These are phyloP conservation scores for Trisateles emortualis DNA, from an alignment of 2,888 invertebrate species.

Conservation along the genomic window DNA sequence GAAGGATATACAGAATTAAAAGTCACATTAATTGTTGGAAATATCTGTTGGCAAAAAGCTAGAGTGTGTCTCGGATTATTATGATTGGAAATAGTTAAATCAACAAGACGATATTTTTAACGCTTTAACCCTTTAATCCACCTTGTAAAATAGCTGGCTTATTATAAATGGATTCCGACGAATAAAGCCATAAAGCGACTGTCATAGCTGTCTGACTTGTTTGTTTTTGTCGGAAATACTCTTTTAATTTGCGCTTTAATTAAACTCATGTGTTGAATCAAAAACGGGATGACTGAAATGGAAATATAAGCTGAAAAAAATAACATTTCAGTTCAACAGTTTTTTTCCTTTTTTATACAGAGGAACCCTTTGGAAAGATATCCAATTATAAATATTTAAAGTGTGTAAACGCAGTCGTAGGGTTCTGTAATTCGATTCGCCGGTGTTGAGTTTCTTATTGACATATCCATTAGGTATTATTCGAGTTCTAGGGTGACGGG, in stretches of 20 bases:
- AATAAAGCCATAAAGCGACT: slow-evolving; percentile 31
- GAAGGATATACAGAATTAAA: slow-evolving; percentile 33
- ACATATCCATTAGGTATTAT: slow-evolving; percentile 79
- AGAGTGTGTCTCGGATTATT: slow-evolving; percentile 12
- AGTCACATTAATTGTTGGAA: slow-evolving; percentile 32
- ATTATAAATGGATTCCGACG: slow-evolving; percentile 25
- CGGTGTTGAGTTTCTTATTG: slow-evolving; percentile 80
- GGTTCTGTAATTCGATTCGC: slow-evolving; percentile 75
- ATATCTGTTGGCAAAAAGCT: slow-evolving; percentile 27
- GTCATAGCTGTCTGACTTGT: slow-evolving; percentile 20
- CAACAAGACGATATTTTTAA: slow-evolving; percentile 10
- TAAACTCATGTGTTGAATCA: slow-evolving; percentile 40
- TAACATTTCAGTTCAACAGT: slow-evolving; percentile 6
- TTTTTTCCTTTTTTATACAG: slow-evolving; percentile 28
- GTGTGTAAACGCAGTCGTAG: slow-evolving; percentile 66
- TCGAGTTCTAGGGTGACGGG: slow-evolving; percentile 57
- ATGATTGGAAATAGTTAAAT: slow-evolving; percentile 24
- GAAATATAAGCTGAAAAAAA: slow-evolving; percentile 32
- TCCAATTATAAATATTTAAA: slow-evolving; percentile 81
- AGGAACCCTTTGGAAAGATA: slow-evolving; percentile 57
- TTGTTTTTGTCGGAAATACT: slow-evolving; percentile 30
- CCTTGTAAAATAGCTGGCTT: slow-evolving; percentile 28
- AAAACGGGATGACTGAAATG: slow-evolving; percentile 34
- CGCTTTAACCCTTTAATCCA: slow-evolving; percentile 17
- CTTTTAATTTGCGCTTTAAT: slow-evolving; percentile 39